A percentile compares a stretch with the other conserved stretches of the same genome.
These are phyloP conservation scores for Catocala sponsa DNA, from an alignment of 2,888 invertebrate genomes.

Conservation along the genomic window DNA sequence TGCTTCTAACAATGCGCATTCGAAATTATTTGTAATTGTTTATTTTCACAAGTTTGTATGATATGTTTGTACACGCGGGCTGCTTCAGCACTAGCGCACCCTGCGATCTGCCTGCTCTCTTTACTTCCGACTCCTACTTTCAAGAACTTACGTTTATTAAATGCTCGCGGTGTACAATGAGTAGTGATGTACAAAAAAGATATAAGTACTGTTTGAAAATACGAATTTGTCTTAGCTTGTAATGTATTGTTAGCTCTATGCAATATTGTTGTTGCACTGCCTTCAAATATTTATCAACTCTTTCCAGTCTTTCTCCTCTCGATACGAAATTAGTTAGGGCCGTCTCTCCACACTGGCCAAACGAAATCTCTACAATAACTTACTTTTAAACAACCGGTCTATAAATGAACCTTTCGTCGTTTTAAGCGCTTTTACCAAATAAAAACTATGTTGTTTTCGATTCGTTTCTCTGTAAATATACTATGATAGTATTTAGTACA, in stretches of 20 bases:
- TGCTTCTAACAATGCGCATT: constrained; percentile 43
- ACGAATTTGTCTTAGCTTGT: constrained; percentile 6
- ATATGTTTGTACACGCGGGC: constrained; percentile 41
- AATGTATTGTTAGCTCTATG: constrained; percentile 6
- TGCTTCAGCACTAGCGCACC: constrained; percentile 32
- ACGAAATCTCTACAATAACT: background rate
- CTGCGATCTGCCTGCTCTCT: background rate
- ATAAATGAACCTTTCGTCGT: constrained; percentile 47
- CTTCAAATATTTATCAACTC: constrained; percentile 16
- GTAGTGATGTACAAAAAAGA: constrained; percentile 5
- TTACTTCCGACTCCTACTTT: background rate
- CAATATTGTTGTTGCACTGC: constrained; percentile 16
- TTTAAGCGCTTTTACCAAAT: constrained; percentile 84
- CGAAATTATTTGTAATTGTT: constrained; percentile 47
- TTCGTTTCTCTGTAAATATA: constrained; percentile 79
- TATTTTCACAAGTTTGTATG: constrained; percentile 33
- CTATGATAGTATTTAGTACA: constrained; percentile 81
- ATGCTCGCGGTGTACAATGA: background rate
- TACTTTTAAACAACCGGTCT: constrained; percentile 35
- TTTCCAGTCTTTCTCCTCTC: background rate
- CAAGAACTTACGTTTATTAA: background rate
- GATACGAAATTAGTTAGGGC: background rate
- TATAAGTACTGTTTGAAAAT: constrained; percentile 10
- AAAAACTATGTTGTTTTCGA: constrained; percentile 65
- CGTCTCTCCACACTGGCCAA: too few relatives aligned